Evolutionary conservation across 2,113 vertebrate genomes (phyloP), one percentile per base, ranked within the genome.

Genomic region (Steatornis caripensis): DNA sequence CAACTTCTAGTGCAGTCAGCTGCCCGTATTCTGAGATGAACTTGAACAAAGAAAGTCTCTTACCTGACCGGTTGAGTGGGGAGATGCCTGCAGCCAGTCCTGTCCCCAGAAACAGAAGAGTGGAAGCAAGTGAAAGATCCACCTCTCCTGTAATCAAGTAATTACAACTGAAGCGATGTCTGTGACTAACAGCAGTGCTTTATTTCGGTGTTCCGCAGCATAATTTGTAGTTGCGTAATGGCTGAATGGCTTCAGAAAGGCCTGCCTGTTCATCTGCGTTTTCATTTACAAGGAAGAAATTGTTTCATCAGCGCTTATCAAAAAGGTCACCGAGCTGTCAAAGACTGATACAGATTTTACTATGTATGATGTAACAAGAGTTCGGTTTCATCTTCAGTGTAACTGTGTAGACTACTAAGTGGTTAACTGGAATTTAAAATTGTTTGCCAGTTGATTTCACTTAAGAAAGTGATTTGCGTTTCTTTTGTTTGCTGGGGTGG

Each of bases 1-100:
- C 80, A 34, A 77, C 53, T 90, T 97, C 74, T 81, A 99, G 99
- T 95, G 98, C 98, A 61, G 95, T 98, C 95, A 98, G 96, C 90
- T 99, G 99, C 92, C 99, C 99, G 0, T 99, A 99, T 92, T 99
- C 99, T 16, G 98, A 99, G 90, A 96, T 99, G 94, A 99, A 99
- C 96, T 93, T 99, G 93, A 98, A 98, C 96, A 99, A 98, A 95
- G 98, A 99, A 62, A 98, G 97, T 27, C 98, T 98, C 92, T 97
- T 99, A 55, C 98, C 98, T 20, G 98, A 99, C 76, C 98, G 98
- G 29, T 85, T 99, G 90, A 99, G 98, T 14, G 98, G 98, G 55
- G 98, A 99, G 96, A 98, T 98, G 97, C 97, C 98, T 64, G 95
- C 97, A 16, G 93, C 97, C 55, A 97, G 96, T 71, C 98, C 97